Evolutionary conservation across 2,113 vertebrate genomes (phyloP), one percentile per base, ranked within the genome.

Genomic region (Dunckerocampus dactyliophorus): DNA sequence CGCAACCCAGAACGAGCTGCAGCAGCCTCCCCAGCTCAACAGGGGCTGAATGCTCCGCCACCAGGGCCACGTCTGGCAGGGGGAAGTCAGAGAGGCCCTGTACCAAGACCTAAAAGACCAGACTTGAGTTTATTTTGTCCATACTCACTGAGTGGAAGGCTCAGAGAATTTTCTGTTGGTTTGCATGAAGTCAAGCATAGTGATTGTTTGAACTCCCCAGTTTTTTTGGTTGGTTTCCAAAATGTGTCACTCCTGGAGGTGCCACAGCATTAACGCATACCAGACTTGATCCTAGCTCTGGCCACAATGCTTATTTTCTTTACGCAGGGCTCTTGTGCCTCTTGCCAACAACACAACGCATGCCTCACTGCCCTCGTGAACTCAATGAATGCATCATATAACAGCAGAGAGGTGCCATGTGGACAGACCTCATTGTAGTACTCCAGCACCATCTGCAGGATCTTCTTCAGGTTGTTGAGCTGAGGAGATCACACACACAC

Each of bases 401-500:
- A 66, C 17, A 17, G 47, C 28, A n/a, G 39, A 17, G 11, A 14
- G 6, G 37, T 4, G 14, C 6, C 45, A 34, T 8, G 22, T 24
- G 7, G n/a, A 14, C 78, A 20, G 94, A 98, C 97, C 94, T 99
- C 97, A 61, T 90, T 93, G 74, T 98, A 99, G 86, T 97, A 99
- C 84, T 94, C 91, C 81, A 93, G 84, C 82, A 99, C 93, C 88
- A 94, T 93, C 90, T 98, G 96, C 62, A 97, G 92, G 63, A 99
- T 90, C 84, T 99, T 99, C 92, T 99, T 99, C 73, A 99, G 87
- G 84, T 99, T 99, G 89, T 92, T 98, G 86, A 95, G 88, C 97
- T 99, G 82, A 66, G 45, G 55, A 76, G 22, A 77, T 58, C 20
- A 63, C 8, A 59, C 17, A 76, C 3, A 56, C 16, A 54, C 2